Evolutionary conservation across 1,140 invertebrate genomes (phyloP).

Genomic region (Drosophila neocordata): DNA sequence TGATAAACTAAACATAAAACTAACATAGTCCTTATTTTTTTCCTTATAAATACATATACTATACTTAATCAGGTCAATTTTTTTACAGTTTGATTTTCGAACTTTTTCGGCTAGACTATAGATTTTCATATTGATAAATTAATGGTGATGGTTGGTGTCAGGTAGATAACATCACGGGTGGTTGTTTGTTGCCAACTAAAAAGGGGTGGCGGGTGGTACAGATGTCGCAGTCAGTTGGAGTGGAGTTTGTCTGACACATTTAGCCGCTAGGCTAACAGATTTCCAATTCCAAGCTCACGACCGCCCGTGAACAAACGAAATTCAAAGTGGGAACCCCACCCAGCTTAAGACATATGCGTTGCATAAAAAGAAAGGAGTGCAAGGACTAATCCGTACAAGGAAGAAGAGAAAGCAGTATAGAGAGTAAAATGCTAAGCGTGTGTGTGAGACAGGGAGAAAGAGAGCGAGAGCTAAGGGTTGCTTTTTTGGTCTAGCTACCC

Average conservation of each 20-base stretch:
- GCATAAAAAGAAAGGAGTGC: slow-evolving; percentile 27
- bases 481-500: slow-evolving; percentile 24
- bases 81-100: no score
- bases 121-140: background rate
- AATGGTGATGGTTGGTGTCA: background rate
- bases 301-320: slow-evolving; percentile 15
- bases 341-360: slow-evolving; percentile 9
- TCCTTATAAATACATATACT: no score
- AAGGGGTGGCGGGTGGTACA: slow-evolving; percentile 24
- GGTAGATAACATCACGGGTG: slow-evolving; percentile 22
- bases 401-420: slow-evolving; percentile 12
- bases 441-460: slow-evolving; percentile 8
- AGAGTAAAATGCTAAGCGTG: background rate
- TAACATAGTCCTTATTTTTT: no score
- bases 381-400: slow-evolving; percentile 22
- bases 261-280: slow-evolving; percentile 54
- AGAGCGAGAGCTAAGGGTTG: slow-evolving; percentile 34
- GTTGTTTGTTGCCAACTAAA: slow-evolving; percentile 26
- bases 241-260: slow-evolving; percentile 56
- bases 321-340: slow-evolving; percentile 12
- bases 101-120: background rate
- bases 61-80: no score
- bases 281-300: slow-evolving; percentile 57
- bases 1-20: no score
- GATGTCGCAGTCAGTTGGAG: no score